Percentiles rank a stretch among this genome's conserved stretches.
phyloP scores from a whole-genome alignment of 2,888 invertebrate species.

The Selenia dentaria region DNA sequence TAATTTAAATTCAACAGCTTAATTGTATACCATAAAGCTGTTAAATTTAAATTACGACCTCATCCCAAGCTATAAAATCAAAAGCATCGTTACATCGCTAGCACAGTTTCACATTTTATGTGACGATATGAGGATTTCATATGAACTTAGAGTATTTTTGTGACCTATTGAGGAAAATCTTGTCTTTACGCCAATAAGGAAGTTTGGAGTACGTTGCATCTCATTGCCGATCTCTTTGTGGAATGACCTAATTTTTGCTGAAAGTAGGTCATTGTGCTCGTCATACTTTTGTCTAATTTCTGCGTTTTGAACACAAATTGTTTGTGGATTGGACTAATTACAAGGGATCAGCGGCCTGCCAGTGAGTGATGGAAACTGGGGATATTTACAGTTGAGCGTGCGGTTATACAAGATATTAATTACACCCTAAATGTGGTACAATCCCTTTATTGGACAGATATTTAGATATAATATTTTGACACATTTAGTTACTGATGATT shows the following conservation, averaged over 20 bases:
- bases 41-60: conserved; percentile 1
- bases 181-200: conserved; percentile 25
- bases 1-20: too few relatives aligned
- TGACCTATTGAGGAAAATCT: conserved; percentile 13
- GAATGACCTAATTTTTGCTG: conserved; percentile 54
- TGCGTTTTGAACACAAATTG: conserved; percentile 22
- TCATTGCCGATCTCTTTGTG: conserved; percentile 45
- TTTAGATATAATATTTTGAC: too few relatives aligned
- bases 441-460: conserved; percentile 5
- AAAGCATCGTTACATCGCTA: neutral
- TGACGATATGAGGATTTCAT: conserved; percentile 3
- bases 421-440: conserved; percentile 9
- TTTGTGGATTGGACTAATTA: conserved; percentile 17
- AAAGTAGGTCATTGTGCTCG: conserved; percentile 49
- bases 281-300: conserved; percentile 27
- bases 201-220: conserved; percentile 46
- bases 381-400: conserved; percentile 9
- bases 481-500: too few relatives aligned
- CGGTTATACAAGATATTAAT: conserved; percentile 7
- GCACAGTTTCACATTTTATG: neutral
- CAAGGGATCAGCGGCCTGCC: conserved; percentile 10
- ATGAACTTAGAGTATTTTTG: conserved; percentile 2
- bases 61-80: conserved; percentile 6
- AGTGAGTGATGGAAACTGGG: conserved; percentile 9
- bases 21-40: neutral